Conservation (phyloP, 2,888 invertebrate genomes). For the Heliconius cydno region DNA sequence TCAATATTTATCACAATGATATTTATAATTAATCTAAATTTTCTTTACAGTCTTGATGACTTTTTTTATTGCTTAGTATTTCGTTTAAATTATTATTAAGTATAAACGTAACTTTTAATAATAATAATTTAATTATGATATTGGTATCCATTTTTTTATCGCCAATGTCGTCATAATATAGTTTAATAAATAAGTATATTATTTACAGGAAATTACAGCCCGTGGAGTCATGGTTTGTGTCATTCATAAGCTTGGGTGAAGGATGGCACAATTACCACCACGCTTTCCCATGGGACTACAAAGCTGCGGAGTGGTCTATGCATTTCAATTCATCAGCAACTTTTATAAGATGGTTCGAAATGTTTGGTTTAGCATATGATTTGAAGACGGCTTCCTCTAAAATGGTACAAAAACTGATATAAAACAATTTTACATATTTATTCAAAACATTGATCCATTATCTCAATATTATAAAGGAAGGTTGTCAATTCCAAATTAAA, state of each 20-base stretch:
- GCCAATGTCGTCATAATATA: too few relatives aligned
- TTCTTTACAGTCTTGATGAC: too few relatives aligned
- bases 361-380: constrained; percentile 85
- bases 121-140: too few relatives aligned
- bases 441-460: too few relatives aligned
- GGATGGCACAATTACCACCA: constrained; percentile 98
- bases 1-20: too few relatives aligned
- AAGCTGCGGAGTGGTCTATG: constrained; percentile 91
- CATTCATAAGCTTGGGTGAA: constrained; percentile 88
- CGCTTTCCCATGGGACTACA: constrained; percentile 96
- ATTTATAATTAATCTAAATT: too few relatives aligned
- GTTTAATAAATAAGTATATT: not conserved
- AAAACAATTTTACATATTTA: not conserved
- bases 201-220: constrained; percentile 88
- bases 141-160: too few relatives aligned
- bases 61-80: too few relatives aligned
- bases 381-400: constrained; percentile 78
- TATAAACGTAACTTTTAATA: too few relatives aligned
- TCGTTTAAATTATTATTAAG: too few relatives aligned
- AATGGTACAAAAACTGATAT: constrained; percentile 57
- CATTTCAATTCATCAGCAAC: constrained; percentile 85
- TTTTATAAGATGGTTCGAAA: constrained; percentile 85
- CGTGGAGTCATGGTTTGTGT: constrained; percentile 89
- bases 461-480: not conserved
- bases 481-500: not conserved